Evolutionary conservation across 1,140 invertebrate species (phyloP), one percentile per base, ranked within the genome.

Genomic region (Spodoptera litura): DNA sequence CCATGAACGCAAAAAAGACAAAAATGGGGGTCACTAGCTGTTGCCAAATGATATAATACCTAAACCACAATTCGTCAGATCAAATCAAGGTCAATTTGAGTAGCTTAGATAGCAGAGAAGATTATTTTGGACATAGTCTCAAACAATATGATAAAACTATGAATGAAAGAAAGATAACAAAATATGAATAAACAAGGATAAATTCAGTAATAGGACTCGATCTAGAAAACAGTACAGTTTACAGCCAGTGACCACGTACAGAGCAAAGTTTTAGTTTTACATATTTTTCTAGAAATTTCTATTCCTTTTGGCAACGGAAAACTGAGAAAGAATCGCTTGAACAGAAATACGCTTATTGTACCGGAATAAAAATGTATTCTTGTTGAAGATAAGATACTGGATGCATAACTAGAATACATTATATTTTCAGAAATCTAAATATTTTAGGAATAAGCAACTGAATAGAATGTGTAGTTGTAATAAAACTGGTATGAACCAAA

Each of bases 251-350:
- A 68, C 64, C 64, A 70, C 15, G 38, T 20, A 27, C 25, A 62
- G 6, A 38, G 38, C 12, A 38, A 27, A 35, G 38, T n/a, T 38
- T 64, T 44, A 64, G 20, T 35, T 62, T 12, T 44, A 44, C 61
- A 53, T 70, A 53, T 70, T 70, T 70, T 70, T 27, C 27, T 13
- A 27, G 49, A 70, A 52, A 49, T 25, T n/a, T 13, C 49, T 52
- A 68, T 53, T 68, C 49, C 64, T 53, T 70, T 70, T 70, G 66
- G 66, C 66, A 52, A 31, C 49, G 20, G 58, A 61, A 44, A 55
- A 61, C 27, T 11, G 66, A 53, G 13, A 31, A 31, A 53, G 3
- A 68, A 53, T 52, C 49, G 25, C 64, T 68, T 53, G 20, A 68
- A 35, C 64, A 15, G 25, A 68, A 68, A 68, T n/a, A 52, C 20